phyloP scores from a whole-genome alignment of 2,888 invertebrate genomes.

The Perizoma affinitatum region DNA sequence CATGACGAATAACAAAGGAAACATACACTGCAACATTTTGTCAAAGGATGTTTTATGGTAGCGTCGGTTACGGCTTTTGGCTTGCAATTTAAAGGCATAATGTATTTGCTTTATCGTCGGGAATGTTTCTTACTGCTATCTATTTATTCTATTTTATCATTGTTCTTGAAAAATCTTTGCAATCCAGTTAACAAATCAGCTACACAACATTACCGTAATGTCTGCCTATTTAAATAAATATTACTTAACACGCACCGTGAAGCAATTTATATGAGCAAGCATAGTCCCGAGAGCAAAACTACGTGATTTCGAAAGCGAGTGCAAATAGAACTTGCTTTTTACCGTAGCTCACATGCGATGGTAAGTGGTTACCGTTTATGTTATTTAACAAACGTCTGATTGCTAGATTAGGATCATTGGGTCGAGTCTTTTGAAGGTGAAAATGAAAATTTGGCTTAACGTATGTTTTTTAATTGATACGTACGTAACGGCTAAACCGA shows the following conservation, averaged over 20 bases:
- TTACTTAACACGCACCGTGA: slow-evolving; percentile 43
- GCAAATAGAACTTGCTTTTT: slow-evolving; percentile 49
- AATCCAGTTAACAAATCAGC: slow-evolving; percentile 23
- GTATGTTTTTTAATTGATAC: no score
- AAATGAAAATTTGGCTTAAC: no score
- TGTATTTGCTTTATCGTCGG: background rate
- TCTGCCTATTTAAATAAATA: slow-evolving; percentile 34
- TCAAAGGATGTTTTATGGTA: slow-evolving; percentile 24
- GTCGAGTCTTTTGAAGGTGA: slow-evolving; percentile 1
- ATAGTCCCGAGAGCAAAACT: slow-evolving; percentile 71
- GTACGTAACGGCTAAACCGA: no score
- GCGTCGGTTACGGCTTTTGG: slow-evolving; percentile 9
- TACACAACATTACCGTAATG: slow-evolving; percentile 24
- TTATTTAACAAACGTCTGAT: slow-evolving; percentile 26
- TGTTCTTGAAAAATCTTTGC: background rate
- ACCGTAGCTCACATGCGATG: slow-evolving; percentile 39
- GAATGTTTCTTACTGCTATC: background rate
- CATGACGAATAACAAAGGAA: slow-evolving; percentile 37
- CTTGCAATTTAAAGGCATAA: slow-evolving; percentile 14
- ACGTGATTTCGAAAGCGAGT: slow-evolving; percentile 76
- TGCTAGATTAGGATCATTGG: slow-evolving; percentile 14
- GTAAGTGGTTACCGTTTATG: slow-evolving; percentile 32
- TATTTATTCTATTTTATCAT: background rate
- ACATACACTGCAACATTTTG: slow-evolving; percentile 35
- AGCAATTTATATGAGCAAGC: slow-evolving; percentile 46